Evolutionary conservation across 2,113 vertebrate species (phyloP), one percentile per base, ranked within the genome.

Genomic region (Sinocyclocheilus anshuiensis): DNA sequence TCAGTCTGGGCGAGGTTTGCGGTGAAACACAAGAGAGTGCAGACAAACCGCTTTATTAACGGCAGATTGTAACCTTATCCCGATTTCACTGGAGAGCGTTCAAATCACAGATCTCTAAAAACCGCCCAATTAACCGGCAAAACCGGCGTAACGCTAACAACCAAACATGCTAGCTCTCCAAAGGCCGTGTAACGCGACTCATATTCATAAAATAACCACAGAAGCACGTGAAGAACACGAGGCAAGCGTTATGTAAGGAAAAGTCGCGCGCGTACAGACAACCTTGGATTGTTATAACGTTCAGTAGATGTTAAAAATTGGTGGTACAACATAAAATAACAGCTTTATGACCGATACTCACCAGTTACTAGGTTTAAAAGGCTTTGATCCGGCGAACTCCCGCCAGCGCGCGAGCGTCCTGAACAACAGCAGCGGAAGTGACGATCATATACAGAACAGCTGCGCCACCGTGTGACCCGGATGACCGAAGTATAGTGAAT

Each of bases 401-500:
- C 86, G 88, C 88, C 85, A 85, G 26, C 3, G 5, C 9, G 12
- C 26, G 83, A 81, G 69, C 1, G 20, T 18, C 18, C 33, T 16
- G 39, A n/a, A 24, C 26, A 16, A 74, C 24, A 63, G 53, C 29
- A 50, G 72, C 67, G 65, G 42, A 76, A 10, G 22, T 57, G 50
- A 75, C 84, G 81, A 48, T 67, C 79, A 81, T 57, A 45, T 26
- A 24, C 7, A 26, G 24, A 29, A 33, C 26, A 22, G 20, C 53
- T 72, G 84, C 87, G 87, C 63, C 80, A 53, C 22, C 3, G 1
- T 26, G 10, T 42, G 84, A 16, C 20, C 16, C 16, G 29, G 84
- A 82, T 22, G 74, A 57, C n/a, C 13, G 42, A 39, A 39, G 6
- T 39, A 36, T 36, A 36, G 36, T 36, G 36, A 36, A 36, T 36